Evolutionary conservation across 2,797 vertebrate genomes (phyloP).

Genomic region (Pitangus sulphuratus): DNA sequence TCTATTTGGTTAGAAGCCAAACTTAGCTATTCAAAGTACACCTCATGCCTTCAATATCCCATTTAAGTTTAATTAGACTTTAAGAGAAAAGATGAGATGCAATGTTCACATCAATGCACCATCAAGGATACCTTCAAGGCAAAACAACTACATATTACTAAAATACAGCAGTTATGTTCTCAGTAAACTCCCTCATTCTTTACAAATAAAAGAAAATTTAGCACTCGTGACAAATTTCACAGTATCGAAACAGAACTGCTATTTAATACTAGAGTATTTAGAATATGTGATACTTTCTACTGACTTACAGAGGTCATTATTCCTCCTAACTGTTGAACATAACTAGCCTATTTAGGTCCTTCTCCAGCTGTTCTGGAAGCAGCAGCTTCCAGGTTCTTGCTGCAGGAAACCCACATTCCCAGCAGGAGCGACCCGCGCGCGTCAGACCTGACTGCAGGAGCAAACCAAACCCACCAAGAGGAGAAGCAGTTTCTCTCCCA

Average conservation of each 20-base stretch:
- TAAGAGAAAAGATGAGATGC: background rate
- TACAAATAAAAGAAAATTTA: background rate
- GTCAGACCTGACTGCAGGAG: background rate
- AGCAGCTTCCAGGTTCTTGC: background rate
- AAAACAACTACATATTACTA: background rate
- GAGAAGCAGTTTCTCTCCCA: background rate
- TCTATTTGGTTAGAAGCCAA: background rate
- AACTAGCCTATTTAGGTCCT: background rate
- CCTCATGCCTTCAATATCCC: background rate
- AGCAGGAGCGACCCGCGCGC: background rate
- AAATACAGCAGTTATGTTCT: background rate
- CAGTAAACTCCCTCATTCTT: background rate
- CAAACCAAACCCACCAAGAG: background rate
- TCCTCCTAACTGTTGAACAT: background rate
- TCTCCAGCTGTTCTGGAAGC: background rate
- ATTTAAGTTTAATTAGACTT: background rate
- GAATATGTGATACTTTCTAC: background rate
- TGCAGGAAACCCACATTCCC: background rate
- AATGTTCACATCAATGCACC: background rate
- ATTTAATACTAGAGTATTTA: background rate
- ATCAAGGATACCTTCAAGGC: background rate
- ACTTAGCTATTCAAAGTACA: background rate
- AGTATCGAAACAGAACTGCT: background rate
- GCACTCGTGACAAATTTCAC: background rate
- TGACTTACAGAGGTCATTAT: background rate